Percentiles rank a stretch among this genome's conserved stretches.
Conservation (phyloP, 1,140 invertebrate genomes). For the Neodiprion virginianus region DNA sequence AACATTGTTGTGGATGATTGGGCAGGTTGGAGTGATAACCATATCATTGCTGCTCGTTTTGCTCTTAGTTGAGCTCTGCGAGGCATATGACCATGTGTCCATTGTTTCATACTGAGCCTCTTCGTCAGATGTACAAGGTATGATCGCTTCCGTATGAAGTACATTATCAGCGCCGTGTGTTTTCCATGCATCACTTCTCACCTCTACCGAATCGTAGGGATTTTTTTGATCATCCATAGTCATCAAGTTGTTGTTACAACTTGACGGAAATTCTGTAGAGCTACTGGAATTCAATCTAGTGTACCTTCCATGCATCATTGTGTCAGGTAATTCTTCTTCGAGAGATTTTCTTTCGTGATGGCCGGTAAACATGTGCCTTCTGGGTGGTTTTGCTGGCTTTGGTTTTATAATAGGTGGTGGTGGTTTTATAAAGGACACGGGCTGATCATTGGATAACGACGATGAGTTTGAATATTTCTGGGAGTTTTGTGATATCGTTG, state of each 20-base stretch:
- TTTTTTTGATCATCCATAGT: constrained; percentile 44
- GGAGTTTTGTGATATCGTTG: constrained; percentile 48
- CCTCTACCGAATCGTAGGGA: constrained; percentile 74
- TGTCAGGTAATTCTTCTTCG: constrained; percentile 39
- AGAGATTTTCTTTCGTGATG: constrained; percentile 52
- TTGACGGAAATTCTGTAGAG: constrained; percentile 46
- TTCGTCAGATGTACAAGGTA: constrained; percentile 22
- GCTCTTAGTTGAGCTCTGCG: constrained; percentile 39
- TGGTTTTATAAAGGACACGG: constrained; percentile 41
- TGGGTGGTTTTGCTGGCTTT: constrained; percentile 71
- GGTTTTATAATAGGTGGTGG: constrained; percentile 60
- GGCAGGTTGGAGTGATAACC: constrained; percentile 32
- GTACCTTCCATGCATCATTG: constrained; percentile 38
- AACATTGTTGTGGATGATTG: constrained; percentile 45
- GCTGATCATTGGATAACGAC: constrained; percentile 27
- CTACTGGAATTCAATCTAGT: constrained; percentile 39
- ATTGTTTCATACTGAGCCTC: constrained; percentile 52
- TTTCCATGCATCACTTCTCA: constrained; percentile 77
- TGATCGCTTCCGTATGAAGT: constrained; percentile 66
- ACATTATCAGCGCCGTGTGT: constrained; percentile 77
- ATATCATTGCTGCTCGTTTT: constrained; percentile 31
- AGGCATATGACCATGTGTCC: constrained; percentile 32
- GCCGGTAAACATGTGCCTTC: constrained; percentile 63
- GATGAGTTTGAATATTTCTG: constrained; percentile 44
- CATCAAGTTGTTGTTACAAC: constrained; percentile 38